Conservation (phyloP, 2,797 vertebrate genomes). For the Hafferia zeledoni region DNA sequence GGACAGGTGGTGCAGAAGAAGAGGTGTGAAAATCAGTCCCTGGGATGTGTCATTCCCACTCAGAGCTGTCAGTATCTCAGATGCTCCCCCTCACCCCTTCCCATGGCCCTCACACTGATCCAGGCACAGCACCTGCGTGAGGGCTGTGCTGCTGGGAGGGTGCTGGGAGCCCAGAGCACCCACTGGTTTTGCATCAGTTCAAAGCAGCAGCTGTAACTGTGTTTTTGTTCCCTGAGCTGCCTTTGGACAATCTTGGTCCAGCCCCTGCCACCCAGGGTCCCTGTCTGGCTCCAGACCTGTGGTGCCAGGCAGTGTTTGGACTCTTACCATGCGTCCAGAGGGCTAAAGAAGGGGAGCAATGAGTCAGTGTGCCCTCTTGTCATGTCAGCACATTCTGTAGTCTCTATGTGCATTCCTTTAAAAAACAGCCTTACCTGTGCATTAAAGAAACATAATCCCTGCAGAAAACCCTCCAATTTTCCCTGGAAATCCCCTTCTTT, state of each 20-base stretch:
- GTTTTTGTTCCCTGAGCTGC: neutral
- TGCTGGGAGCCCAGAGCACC: neutral
- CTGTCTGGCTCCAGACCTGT: neutral
- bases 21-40: neutral
- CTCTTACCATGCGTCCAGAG: rapidly evolving
- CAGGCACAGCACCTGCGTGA: neutral
- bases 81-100: neutral
- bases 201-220: neutral
- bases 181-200: neutral
- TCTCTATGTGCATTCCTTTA: neutral
- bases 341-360: neutral
- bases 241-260: neutral
- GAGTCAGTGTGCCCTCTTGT: neutral
- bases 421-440: neutral
- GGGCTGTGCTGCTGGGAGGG: neutral
- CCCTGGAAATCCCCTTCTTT: neutral
- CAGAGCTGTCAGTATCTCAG: neutral
- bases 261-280: neutral
- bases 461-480: neutral
- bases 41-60: neutral
- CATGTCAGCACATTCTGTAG: neutral
- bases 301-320: neutral
- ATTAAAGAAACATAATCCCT: neutral
- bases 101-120: neutral
- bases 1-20: rapidly evolving